Evolutionary conservation across 2,888 invertebrate genomes (phyloP), one percentile per base, ranked within the genome.

Genomic region (Auanema sp.): DNA sequence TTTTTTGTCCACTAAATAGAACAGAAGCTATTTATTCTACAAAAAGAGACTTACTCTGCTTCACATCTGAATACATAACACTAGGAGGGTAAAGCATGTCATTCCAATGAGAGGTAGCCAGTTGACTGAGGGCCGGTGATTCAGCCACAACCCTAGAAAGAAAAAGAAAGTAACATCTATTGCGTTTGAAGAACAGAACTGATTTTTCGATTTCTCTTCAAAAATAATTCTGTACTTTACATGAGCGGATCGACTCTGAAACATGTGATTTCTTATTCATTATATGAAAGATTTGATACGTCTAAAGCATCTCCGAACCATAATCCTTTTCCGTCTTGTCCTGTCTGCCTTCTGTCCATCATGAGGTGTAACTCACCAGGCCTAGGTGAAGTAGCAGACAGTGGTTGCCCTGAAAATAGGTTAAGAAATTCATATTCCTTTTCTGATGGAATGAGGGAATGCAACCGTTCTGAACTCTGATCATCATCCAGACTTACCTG

Each of bases 271-370:
- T 23, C 23, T 5, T 16, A 6, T 21, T 52, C 25, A 23, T 21
- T 4, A 16, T 8, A 49, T 12, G 12, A 41, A 8, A 40, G 51
- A 14, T n/a, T n/a, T n/a, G 44, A 11, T 49, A 72, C 72, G 51
- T 65, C 63, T 18, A 60, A 55, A 11, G 69, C 64, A 11, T 73
- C 73, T 1, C 61, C 64, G 25, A 43, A 54, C 8, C 53, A 54
- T 10, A 76, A 54, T 33, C 76, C 76, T 51, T 75, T 76, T 11
- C 74, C 73, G 51, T 76, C 76, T 55, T 69, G 64, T 1, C 50
- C 54, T 3, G 43, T 40, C 11, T 74, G 47, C 5, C 53, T 43
- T 21, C 76, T 61, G 49, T 76, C 76, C 16, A 76, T 62, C 16
- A 76, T 23, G n/a, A 76, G 25, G n/a, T 68, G 56, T n/a, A 72